Base-by-base conservation (phyloP, 2,888 invertebrate species). In the Amblyjoppa proteus region DNA sequence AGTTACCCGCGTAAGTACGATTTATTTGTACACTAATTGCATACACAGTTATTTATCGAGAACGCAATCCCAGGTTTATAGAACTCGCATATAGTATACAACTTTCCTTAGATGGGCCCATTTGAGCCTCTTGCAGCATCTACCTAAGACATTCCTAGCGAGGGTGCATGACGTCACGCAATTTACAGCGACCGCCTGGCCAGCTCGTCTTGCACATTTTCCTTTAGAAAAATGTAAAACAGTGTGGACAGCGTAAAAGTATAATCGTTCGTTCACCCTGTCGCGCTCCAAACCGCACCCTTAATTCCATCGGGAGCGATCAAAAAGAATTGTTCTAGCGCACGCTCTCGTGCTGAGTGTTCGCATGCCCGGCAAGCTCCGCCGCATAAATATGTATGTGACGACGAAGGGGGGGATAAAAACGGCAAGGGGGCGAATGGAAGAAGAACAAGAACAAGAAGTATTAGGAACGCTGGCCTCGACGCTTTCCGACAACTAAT, bases 401-500 rank as follows among this genome's bases (percentile, higher is more conserved):
- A 66, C 56, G 49, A 75, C 25, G 41, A 34, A 75, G 9, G 61
- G 45, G 45, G 56, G 75, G 53, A 61, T 38, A 53, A 61, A 79
- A 76, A 61, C 49, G 75, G 45, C 20, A 69, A 20, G 38, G 31
- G 20, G 38, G 45, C 68, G 73, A 73, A 68, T 51, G 34, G 31
- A 45, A 71, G 74, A 83, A 78, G 68, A 73, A 61, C 51, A 77
- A 66, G 58, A 71, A 66, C 45, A 41, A 75, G 56, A 49, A 61
- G 64, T 79, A 66, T 51, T 51, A 20, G 64, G 61, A 78, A 78
- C 69, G 64, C 79, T 85, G 74, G 69, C 49, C 73, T 34, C 45
- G 77, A 85, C 70, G 69, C 75, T 85, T 83, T 81, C 74, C 81
- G 74, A 79, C 82, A 82, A 85, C 85, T 85, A 85, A 85, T 85